Conservation (phyloP, 2,888 invertebrate genomes). For the Chaetogeoica ovagalla region DNA sequence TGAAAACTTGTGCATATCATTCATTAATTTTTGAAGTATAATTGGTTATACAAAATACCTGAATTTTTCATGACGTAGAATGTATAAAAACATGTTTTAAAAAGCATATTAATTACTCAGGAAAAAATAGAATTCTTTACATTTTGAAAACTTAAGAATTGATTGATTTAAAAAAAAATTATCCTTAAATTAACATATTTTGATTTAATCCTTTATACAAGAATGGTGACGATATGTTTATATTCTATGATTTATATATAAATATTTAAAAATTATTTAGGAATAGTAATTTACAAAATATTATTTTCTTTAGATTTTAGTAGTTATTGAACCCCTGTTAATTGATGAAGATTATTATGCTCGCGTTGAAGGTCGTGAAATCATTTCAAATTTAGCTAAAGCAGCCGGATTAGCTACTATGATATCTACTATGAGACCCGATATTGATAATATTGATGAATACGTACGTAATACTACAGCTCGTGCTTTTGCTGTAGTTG, state of each 20-base stretch:
- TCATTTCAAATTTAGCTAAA: conserved; percentile 98
- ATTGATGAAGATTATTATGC: conserved; percentile 99
- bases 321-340: conserved; percentile 96
- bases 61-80: too few species aligned
- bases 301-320: conserved; percentile 72
- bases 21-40: too few species aligned
- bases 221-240: too few species aligned
- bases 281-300: not conserved
- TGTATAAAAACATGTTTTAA: too few species aligned
- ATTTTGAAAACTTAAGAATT: too few species aligned
- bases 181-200: too few species aligned
- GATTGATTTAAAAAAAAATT: too few species aligned
- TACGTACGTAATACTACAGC: conserved; percentile 99
- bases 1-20: too few species aligned
- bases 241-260: not conserved
- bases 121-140: too few species aligned
- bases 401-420: conserved; percentile 99
- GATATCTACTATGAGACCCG: conserved; percentile 99
- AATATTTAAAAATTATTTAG: not conserved
- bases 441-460: conserved; percentile 99
- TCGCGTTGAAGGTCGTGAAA: conserved; percentile 97
- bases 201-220: too few species aligned
- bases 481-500: conserved; percentile 99
- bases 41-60: too few species aligned
- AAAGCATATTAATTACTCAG: too few species aligned